phyloP scores from a whole-genome alignment of 2,113 vertebrate species.

The Castor canadensis region DNA sequence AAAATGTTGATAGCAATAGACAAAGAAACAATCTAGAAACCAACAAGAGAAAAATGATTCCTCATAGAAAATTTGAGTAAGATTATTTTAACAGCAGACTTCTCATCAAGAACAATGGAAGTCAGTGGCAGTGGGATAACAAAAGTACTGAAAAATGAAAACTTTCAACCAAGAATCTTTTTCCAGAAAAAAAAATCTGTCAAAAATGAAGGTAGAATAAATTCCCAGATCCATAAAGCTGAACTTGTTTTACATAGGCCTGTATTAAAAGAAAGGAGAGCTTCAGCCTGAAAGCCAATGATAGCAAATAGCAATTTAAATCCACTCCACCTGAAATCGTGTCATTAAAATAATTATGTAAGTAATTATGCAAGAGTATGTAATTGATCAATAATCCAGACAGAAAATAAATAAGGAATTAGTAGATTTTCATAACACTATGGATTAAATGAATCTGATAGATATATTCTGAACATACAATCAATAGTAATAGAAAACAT shows the following conservation, averaged over 20 bases:
- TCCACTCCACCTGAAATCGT: background rate
- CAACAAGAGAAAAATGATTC: background rate
- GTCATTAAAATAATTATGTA: background rate
- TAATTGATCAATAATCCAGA: background rate
- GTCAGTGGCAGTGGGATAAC: background rate
- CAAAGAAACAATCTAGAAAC: slow-evolving; percentile 6
- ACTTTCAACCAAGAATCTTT: background rate
- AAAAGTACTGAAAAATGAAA: background rate
- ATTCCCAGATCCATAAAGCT: background rate
- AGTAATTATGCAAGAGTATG: background rate
- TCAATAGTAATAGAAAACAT: background rate
- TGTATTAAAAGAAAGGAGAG: background rate
- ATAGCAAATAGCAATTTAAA: background rate
- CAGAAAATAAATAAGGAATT: no score
- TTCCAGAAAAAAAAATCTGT: slow-evolving; percentile 21
- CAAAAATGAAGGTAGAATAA: slow-evolving; percentile 20
- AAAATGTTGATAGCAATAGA: background rate
- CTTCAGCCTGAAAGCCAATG: background rate
- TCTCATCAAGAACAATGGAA: background rate
- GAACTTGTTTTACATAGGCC: background rate
- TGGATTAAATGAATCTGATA: background rate
- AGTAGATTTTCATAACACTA: background rate
- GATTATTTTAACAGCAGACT: background rate
- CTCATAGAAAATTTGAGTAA: background rate
- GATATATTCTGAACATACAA: background rate